Evolutionary conservation across 2,888 invertebrate species (phyloP).

Genomic region (Amphimallon solstitiale): DNA sequence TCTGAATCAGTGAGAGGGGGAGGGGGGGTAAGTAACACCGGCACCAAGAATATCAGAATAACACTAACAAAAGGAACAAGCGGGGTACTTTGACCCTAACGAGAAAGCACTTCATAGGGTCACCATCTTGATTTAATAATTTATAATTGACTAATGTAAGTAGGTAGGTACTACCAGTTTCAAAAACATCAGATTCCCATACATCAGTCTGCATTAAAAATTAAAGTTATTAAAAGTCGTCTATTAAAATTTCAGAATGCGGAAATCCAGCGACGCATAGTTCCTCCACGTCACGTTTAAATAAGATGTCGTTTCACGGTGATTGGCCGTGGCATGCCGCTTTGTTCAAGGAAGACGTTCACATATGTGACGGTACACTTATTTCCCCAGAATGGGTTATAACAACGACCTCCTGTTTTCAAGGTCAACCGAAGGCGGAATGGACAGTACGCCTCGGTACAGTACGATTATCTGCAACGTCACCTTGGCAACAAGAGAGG

Average conservation of each 20-base stretch:
- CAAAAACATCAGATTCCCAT: too few species aligned
- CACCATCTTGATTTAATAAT: too few species aligned
- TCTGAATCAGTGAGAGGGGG: too few species aligned
- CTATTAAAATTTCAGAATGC: conserved; percentile 54
- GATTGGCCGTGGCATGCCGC: conserved; percentile 96
- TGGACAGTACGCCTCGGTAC: conserved; percentile 85
- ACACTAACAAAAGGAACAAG: too few species aligned
- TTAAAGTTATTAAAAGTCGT: background rate
- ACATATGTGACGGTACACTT: conserved; percentile 89
- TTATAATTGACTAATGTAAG: too few species aligned
- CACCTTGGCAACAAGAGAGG: conserved; percentile 89
- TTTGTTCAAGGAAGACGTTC: conserved; percentile 82
- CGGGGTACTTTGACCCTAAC: too few species aligned
- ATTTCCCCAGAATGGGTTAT: conserved; percentile 85
- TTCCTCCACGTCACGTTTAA: conserved; percentile 60
- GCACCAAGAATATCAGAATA: too few species aligned
- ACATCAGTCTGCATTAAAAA: too few species aligned
- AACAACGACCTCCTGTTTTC: conserved; percentile 87
- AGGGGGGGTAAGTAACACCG: too few species aligned
- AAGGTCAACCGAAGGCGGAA: conserved; percentile 86
- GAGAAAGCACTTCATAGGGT: too few species aligned
- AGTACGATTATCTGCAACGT: conserved; percentile 78
- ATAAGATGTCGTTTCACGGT: conserved; percentile 80
- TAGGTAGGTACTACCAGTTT: too few species aligned
- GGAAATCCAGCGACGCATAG: conserved; percentile 58